These are phyloP conservation scores for Conus betulinus DNA, from an alignment of 1,140 invertebrate species.

Conservation along the genomic window DNA sequence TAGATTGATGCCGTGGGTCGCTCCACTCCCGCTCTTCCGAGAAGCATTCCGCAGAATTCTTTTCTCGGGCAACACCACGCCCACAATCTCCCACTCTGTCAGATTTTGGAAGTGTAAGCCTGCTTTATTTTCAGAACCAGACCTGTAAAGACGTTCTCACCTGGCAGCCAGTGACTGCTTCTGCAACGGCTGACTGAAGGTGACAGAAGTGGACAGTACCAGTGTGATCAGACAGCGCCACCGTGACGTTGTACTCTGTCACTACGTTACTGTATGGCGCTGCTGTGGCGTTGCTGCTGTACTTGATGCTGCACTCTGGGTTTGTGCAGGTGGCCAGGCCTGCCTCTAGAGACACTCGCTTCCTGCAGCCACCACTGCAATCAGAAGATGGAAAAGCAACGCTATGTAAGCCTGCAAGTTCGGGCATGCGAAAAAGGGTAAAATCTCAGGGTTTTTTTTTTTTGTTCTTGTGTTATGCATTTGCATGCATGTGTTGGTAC, in stretches of 20 bases:
- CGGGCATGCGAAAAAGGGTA: no score
- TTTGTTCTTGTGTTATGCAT: neutral
- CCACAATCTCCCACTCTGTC: no score
- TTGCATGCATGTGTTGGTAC: neutral
- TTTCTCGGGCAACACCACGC: no score
- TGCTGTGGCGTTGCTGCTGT: conserved; percentile 10
- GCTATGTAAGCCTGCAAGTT: no score
- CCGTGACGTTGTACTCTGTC: conserved; percentile 52
- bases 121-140: neutral
- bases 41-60: no score
- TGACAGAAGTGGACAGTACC: conserved; percentile 56
- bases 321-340: conserved; percentile 50
- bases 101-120: no score
- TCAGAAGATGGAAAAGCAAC: no score
- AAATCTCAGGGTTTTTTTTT: no score
- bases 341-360: neutral
- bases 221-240: conserved; percentile 61
- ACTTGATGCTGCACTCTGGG: conserved; percentile 47
- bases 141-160: conserved; percentile 6
- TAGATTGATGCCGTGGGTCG: no score
- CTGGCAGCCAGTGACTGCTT: conserved; percentile 47
- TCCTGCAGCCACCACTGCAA: conserved; percentile 25
- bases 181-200: conserved; percentile 46
- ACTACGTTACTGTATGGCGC: neutral
- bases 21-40: no score